A percentile compares a stretch with the other conserved stretches of the same genome.
phyloP scores from a whole-genome alignment of 2,888 invertebrate species.

The Nemurella pictetii region DNA sequence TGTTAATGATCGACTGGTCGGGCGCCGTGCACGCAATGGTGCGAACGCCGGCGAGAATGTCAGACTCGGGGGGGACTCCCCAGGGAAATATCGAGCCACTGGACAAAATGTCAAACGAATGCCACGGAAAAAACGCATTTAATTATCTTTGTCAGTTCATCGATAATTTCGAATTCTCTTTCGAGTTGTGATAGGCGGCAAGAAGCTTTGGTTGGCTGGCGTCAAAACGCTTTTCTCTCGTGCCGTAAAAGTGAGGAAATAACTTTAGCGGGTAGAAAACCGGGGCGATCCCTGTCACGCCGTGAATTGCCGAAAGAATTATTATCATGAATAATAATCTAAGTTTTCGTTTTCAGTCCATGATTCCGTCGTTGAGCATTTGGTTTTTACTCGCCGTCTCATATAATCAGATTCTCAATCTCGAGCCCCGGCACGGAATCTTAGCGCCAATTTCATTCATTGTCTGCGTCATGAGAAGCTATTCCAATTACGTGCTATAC shows the following conservation, averaged over 20 bases:
- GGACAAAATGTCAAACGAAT: not conserved
- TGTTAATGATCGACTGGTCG: not conserved
- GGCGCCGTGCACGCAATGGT: not conserved
- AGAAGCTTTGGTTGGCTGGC: not conserved
- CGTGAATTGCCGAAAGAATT: not conserved
- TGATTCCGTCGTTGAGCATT: not conserved
- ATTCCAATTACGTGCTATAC: not conserved
- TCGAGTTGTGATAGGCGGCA: not conserved
- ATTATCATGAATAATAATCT: not conserved
- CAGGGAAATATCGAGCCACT: not conserved
- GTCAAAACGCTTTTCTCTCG: not conserved
- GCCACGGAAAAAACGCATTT: not conserved
- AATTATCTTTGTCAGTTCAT: not conserved
- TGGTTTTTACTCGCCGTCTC: not conserved
- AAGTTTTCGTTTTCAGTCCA: not conserved
- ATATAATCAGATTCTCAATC: not conserved
- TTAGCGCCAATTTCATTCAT: not conserved
- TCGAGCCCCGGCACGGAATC: not conserved
- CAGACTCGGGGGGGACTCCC: too few relatives aligned
- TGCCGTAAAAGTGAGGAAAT: not conserved
- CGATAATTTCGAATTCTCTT: not conserved
- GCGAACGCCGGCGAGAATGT: not conserved
- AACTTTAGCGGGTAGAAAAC: not conserved
- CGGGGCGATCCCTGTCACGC: not conserved
- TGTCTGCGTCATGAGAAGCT: not conserved